A percentile compares a stretch with the other conserved stretches of the same genome.
phyloP scores from a whole-genome alignment of 2,888 invertebrate genomes.

The Mesorhabditis belari region DNA sequence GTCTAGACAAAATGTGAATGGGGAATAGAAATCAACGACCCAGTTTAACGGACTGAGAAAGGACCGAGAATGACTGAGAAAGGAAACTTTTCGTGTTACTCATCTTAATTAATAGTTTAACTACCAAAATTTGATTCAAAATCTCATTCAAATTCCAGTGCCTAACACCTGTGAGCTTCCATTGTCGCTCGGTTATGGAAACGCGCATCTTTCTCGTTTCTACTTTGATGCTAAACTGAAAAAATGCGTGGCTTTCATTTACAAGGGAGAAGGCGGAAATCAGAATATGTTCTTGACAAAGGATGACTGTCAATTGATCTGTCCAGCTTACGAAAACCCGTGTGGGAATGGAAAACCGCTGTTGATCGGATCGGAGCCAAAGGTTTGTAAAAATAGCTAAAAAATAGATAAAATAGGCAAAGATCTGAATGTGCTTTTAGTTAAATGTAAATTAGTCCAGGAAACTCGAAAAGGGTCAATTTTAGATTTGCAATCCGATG shows the following conservation, averaged over 20 bases:
- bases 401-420: conserved; percentile 7
- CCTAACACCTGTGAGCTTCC: conserved; percentile 37
- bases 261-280: conserved; percentile 50
- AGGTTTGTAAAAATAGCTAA: conserved; percentile 5
- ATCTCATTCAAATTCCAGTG: conserved; percentile 12
- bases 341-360: conserved; percentile 39
- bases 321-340: conserved; percentile 48
- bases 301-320: conserved; percentile 45
- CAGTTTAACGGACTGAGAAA: too few relatives aligned
- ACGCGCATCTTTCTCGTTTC: conserved; percentile 29
- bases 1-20: too few relatives aligned
- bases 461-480: not conserved
- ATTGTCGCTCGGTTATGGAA: conserved; percentile 36
- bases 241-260: conserved; percentile 45
- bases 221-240: conserved; percentile 27
- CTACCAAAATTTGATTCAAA: conserved; percentile 12
- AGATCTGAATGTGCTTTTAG: conserved; percentile 12
- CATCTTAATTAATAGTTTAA: too few relatives aligned
- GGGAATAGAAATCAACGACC: too few relatives aligned
- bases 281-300: conserved; percentile 50
- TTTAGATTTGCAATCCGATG: conserved; percentile 25
- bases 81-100: too few relatives aligned
- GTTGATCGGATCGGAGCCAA: conserved; percentile 29
- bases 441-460: not conserved
- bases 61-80: too few relatives aligned